phyloP scores from a whole-genome alignment of 2,888 invertebrate species.

The Lasioglossum morio region DNA sequence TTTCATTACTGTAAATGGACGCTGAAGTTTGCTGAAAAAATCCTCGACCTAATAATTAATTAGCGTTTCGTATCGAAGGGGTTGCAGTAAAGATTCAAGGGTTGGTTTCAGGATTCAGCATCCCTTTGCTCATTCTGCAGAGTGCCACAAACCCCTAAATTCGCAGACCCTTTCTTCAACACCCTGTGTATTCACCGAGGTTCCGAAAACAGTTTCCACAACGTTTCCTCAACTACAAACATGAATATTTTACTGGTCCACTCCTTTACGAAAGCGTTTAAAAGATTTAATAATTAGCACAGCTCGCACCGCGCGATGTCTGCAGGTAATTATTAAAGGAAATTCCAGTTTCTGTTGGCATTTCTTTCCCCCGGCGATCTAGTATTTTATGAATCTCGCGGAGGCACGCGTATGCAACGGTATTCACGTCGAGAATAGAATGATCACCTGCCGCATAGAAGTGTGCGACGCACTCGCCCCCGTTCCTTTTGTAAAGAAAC shows the following conservation, averaged over 20 bases:
- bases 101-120: neutral
- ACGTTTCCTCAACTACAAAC: neutral
- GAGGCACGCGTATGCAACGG: slow-evolving; percentile 25
- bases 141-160: neutral
- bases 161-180: neutral
- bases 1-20: neutral
- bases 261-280: neutral
- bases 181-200: neutral
- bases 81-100: neutral
- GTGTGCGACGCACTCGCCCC: slow-evolving; percentile 9
- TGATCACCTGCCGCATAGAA: slow-evolving; percentile 19
- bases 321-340: slow-evolving; percentile 41
- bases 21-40: neutral
- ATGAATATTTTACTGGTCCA: neutral
- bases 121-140: neutral
- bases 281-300: neutral
- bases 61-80: neutral
- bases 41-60: neutral
- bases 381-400: slow-evolving; percentile 10
- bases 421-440: slow-evolving; percentile 42
- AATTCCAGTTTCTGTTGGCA: slow-evolving; percentile 31
- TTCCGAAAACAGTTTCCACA: neutral
- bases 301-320: neutral
- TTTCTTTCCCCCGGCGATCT: slow-evolving; percentile 22
- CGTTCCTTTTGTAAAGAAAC: slow-evolving; percentile 31